Percentiles rank a stretch among this genome's conserved stretches.
These are phyloP conservation scores for Dryas iulia DNA, from an alignment of 1,140 invertebrate genomes.

Conservation along the genomic window DNA sequence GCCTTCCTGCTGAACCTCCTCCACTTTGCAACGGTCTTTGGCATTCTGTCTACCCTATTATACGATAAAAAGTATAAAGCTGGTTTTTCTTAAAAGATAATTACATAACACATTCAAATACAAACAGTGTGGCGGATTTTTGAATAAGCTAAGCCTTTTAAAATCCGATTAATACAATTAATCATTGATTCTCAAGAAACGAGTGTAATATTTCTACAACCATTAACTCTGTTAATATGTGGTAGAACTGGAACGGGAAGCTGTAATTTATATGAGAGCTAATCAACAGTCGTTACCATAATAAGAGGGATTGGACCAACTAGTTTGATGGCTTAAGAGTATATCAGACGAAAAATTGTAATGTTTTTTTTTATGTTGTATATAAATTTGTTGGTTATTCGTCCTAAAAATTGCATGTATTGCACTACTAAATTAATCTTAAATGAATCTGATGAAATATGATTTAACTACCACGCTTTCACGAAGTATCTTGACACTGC, in stretches of 20 bases:
- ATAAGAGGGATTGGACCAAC: slow-evolving; percentile 13
- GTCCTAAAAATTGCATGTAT: too few relatives aligned
- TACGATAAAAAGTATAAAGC: too few relatives aligned
- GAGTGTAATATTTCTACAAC: neutral
- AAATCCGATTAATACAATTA: neutral
- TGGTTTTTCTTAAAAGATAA: too few relatives aligned
- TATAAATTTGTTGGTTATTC: neutral
- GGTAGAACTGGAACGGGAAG: neutral
- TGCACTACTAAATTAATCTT: too few relatives aligned
- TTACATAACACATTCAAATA: too few relatives aligned
- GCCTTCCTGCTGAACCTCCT: too few relatives aligned
- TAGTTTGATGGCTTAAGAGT: neutral
- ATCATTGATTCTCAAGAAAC: neutral
- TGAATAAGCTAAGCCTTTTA: neutral
- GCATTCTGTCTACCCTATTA: too few relatives aligned
- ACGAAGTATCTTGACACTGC: too few relatives aligned
- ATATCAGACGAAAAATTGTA: neutral
- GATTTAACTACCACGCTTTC: too few relatives aligned
- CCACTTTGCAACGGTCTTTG: too few relatives aligned
- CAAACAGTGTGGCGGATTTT: neutral
- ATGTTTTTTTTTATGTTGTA: neutral
- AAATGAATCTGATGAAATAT: too few relatives aligned
- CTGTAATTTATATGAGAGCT: slow-evolving; percentile 29
- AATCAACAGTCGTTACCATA: slow-evolving; percentile 30
- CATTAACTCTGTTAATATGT: neutral